A percentile compares a stretch with the other conserved stretches of the same genome.
These are phyloP conservation scores for Sussaba pulchella DNA, from an alignment of 2,888 invertebrate genomes.

Conservation along the genomic window DNA sequence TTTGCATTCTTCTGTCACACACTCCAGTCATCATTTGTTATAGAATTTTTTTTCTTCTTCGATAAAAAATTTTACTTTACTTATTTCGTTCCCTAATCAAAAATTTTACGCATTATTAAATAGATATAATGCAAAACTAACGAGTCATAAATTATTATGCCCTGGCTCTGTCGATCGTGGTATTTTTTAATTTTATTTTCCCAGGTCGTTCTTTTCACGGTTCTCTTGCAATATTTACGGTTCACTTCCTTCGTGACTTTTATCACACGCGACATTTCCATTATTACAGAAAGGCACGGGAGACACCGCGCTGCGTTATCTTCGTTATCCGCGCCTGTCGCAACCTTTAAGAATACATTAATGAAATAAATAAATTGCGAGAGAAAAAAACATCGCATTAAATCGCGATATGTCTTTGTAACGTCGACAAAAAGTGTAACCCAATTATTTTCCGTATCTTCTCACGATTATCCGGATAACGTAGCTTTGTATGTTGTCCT, in stretches of 20 bases:
- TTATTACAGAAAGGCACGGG: constrained; percentile 55
- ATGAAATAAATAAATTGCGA: not conserved
- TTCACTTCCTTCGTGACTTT: constrained; percentile 60
- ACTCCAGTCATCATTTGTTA: too few species aligned
- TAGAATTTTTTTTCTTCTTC: too few species aligned
- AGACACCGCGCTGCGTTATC: constrained; percentile 30
- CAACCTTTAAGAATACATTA: constrained; percentile 9
- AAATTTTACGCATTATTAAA: not conserved
- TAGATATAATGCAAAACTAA: constrained; percentile 35
- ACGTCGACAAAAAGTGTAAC: constrained; percentile 6
- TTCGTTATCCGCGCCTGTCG: constrained; percentile 39
- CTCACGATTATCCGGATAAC: not conserved
- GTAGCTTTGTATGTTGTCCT: not conserved
- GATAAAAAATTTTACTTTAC: too few species aligned
- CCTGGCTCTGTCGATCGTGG: constrained; percentile 1
- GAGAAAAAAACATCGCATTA: not conserved
- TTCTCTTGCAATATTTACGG: constrained; percentile 49
- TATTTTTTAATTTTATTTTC: constrained; percentile 17
- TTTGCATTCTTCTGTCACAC: constrained; percentile 7
- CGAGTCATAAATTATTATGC: constrained; percentile 28
- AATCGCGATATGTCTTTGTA: constrained; percentile 24
- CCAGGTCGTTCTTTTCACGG: constrained; percentile 6
- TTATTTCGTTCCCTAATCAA: too few species aligned
- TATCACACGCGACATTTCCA: constrained; percentile 45
- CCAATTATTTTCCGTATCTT: constrained; percentile 31